Evolutionary conservation across 1,140 invertebrate species (phyloP), one percentile per base, ranked within the genome.

Genomic region (Nebria ingens): DNA sequence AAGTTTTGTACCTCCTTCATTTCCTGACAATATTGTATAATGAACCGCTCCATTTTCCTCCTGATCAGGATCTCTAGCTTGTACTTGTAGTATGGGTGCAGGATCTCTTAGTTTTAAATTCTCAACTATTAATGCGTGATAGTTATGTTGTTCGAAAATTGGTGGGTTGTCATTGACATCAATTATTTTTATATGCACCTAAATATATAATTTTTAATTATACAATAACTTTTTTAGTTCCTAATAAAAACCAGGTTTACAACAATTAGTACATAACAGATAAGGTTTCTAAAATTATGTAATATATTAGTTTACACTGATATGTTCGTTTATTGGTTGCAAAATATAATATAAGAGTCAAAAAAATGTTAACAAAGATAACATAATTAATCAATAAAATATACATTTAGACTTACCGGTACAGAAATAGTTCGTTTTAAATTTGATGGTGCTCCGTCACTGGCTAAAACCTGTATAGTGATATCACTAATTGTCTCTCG

Each of bases 81-180:
- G 76, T 2, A 85, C 78, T 68, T 91, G 86, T 11, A 93, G 67
- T 22, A 95, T 81, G 0, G 87, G 83, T 0, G 86, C 80, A 0
- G 84, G 88, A 1, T 83, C 87, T 66, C 81, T 81, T 21, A 91
- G 69, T 11, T 84, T 78, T 11, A 92, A 78, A 66, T 91, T 92
- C 67, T 94, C 91, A 1, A 86, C 84, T 1, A 95, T 84, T 0
- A 81, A 85, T 0, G 87, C 82, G 59, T 83, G 81, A 66, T 91
- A 91, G 17, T 79, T 77, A 45, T 83, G 79, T 57, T 85, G 81
- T 1, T 76, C 80, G 66, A 93, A 93, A 54, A 83, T 74, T 0
- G 91, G 91, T 2, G 81, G 64, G 68, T 92, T 90, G 66, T 94
- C 91, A 70, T 93, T 93, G 1, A 88, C 79, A 68, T 94, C 90